Base-by-base conservation (phyloP, 2,888 invertebrate species). In the Uropetala carovei region DNA sequence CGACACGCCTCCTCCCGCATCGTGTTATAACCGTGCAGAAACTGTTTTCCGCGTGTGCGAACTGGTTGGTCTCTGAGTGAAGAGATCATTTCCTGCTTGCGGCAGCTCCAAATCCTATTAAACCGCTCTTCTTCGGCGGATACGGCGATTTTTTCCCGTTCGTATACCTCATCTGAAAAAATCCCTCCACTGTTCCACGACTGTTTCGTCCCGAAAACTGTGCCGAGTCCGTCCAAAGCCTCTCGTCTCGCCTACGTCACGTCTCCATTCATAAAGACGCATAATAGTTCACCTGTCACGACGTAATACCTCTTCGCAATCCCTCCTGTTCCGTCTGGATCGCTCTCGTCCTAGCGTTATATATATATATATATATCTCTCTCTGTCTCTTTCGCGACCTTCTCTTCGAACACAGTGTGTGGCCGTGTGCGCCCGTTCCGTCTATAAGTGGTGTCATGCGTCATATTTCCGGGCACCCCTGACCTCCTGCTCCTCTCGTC, bases 1-100 rank as follows among this genome's bases (percentile, higher is more conserved):
- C 89, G 89, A 89, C 89, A 89, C 89, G 89, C 89, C 89, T 89
- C 60, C 43, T 83, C 83, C 83, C 83, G 89, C 89, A 89, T 89
- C 89, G 64, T 43, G 89, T 68, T 60, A 60, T 43, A 89, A 64
- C 43, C 89, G 89, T 89, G 89, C 89, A 60, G 59, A 27, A 59
- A 85, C 85, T 22, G 58, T 22, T 60, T 5, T 64, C 30, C 43
- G 22, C 22, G 81, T 22, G 82, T 3, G 82, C 3, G 27, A 27
- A 18, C 11, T 5, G 10, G 30, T 11, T 27, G 22, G 82, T 7
- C 7, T 13, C 0, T 11, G 14, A 0, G 75, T n/a, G 4, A 0
- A 0, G 4, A 11, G 2, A n/a, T 11, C 56, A 10, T 16, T 16
- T 16, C 16, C 83, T 56, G 43, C 43, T 5, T 43, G 43, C 43